Percentiles rank a stretch among this genome's conserved stretches.
These are phyloP conservation scores for Sebastes flavidus DNA, from an alignment of 2,797 vertebrate genomes.

Conservation along the genomic window DNA sequence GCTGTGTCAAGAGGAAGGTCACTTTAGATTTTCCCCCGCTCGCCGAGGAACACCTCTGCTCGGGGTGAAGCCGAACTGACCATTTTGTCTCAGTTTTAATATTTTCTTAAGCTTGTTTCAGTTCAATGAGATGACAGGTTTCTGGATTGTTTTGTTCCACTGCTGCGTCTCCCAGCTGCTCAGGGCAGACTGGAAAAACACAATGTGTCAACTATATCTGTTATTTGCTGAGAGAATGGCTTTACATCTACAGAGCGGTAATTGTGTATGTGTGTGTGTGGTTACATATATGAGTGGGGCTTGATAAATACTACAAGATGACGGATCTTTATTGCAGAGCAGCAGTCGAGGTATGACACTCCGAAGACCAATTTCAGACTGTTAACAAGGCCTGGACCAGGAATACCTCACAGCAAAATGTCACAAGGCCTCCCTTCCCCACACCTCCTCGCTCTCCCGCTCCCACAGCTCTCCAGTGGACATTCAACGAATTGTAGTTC, in stretches of 20 bases:
- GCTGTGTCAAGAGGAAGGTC: slow-evolving; percentile 69
- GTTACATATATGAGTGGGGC: slow-evolving; percentile 24
- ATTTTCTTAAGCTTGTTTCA: slow-evolving; percentile 33
- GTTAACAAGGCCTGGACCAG: slow-evolving; percentile 64
- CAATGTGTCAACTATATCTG: slow-evolving; percentile 49
- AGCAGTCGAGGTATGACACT: slow-evolving; percentile 53
- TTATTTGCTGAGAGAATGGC: slow-evolving; percentile 54
- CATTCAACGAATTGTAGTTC: slow-evolving; percentile 66
- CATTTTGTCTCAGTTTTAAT: slow-evolving; percentile 36
- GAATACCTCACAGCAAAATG: slow-evolving; percentile 66
- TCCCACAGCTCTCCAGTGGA: slow-evolving; percentile 60
- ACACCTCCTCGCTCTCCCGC: slow-evolving; percentile 33
- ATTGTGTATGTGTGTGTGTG: slow-evolving; percentile 29
- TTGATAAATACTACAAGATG: slow-evolving; percentile 63
- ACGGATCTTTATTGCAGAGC: slow-evolving; percentile 61
- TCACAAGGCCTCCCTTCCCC: slow-evolving; percentile 53
- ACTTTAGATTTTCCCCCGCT: slow-evolving; percentile 39
- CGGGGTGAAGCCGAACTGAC: slow-evolving; percentile 22
- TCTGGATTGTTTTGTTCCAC: slow-evolving; percentile 38
- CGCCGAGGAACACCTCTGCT: slow-evolving; percentile 17
- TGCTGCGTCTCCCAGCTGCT: slow-evolving; percentile 9
- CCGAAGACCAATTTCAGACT: slow-evolving; percentile 63
- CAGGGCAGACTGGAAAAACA: slow-evolving; percentile 17
- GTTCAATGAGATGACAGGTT: slow-evolving; percentile 34
- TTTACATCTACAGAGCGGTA: slow-evolving; percentile 46